These are phyloP conservation scores for Aspidapion aeneum DNA, from an alignment of 2,888 invertebrate genomes.

Conservation along the genomic window DNA sequence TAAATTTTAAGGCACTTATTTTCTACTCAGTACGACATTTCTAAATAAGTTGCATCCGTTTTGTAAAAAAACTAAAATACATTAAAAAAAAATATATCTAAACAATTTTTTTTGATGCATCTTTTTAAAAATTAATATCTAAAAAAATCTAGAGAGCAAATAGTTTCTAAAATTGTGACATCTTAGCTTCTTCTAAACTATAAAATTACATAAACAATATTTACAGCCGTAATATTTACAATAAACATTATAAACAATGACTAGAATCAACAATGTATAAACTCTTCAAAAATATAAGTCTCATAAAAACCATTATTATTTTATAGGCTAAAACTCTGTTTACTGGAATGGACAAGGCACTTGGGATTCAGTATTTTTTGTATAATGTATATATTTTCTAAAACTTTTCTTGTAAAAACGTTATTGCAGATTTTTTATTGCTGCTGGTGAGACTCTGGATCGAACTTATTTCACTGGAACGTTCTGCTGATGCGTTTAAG, in stretches of 20 bases:
- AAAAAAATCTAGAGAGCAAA: background rate
- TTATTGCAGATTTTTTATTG: too few relatives aligned
- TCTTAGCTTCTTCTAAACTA: background rate
- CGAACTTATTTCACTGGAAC: too few relatives aligned
- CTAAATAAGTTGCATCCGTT: background rate
- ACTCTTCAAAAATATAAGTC: conserved; percentile 36
- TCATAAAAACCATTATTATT: conserved; percentile 5
- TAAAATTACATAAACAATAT: conserved; percentile 38
- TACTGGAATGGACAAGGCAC: conserved; percentile 44
- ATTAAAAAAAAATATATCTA: background rate
- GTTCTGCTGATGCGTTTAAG: conserved; percentile 26
- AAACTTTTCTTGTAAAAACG: too few relatives aligned
- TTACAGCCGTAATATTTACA: conserved; percentile 38
- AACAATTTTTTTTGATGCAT: background rate
- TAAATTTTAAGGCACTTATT: conserved; percentile 14
- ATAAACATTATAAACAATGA: conserved; percentile 45
- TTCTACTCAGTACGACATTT: conserved; percentile 16
- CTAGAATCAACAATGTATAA: conserved; percentile 43
- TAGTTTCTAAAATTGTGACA: background rate
- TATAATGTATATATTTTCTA: too few relatives aligned
- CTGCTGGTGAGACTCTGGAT: too few relatives aligned
- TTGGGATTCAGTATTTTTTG: conserved; percentile 19
- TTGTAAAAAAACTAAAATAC: conserved; percentile 6
- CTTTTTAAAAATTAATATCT: too few relatives aligned
- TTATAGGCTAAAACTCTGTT: too few relatives aligned